These are phyloP conservation scores for Conchocele bisecta DNA, from an alignment of 2,888 invertebrate genomes.

Conservation along the genomic window DNA sequence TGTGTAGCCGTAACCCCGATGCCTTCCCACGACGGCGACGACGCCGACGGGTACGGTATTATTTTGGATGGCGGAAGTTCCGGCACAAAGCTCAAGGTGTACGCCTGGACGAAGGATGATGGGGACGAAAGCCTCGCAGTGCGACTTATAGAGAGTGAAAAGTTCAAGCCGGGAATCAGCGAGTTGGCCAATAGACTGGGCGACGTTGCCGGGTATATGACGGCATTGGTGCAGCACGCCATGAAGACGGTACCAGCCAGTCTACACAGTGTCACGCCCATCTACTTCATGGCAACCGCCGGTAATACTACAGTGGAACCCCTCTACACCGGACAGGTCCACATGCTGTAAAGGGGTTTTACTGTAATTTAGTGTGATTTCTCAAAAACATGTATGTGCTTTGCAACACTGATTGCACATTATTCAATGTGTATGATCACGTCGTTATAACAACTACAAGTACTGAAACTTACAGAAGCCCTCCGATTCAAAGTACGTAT, in stretches of 20 bases:
- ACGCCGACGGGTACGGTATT: conserved; percentile 80
- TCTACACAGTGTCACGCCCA: conserved; percentile 80
- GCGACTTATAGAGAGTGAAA: conserved; percentile 43
- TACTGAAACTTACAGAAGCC: too few relatives aligned
- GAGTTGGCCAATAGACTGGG: conserved; percentile 46
- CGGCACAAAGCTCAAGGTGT: conserved; percentile 84
- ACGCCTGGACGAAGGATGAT: conserved; percentile 79
- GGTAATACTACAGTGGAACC: too few relatives aligned
- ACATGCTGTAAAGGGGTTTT: too few relatives aligned
- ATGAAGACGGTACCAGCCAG: conserved; percentile 77
- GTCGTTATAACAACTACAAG: too few relatives aligned
- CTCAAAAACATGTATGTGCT: too few relatives aligned
- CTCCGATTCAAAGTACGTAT: too few relatives aligned
- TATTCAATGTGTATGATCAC: too few relatives aligned
- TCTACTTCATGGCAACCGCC: conserved; percentile 84
- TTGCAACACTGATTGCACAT: too few relatives aligned
- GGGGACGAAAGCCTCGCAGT: conserved; percentile 37
- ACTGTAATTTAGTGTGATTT: too few relatives aligned
- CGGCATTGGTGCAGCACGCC: conserved; percentile 80
- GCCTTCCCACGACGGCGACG: conserved; percentile 2
- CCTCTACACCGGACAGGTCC: too few relatives aligned
- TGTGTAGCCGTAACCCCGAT: conserved; percentile 39
- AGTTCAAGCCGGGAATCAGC: conserved; percentile 68
- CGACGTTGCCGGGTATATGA: conserved; percentile 67
- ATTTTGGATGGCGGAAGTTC: conserved; percentile 84